A percentile compares a stretch with the other conserved stretches of the same genome.
Conservation (phyloP, 2,888 invertebrate species). For the Malthinus flaveolus region DNA sequence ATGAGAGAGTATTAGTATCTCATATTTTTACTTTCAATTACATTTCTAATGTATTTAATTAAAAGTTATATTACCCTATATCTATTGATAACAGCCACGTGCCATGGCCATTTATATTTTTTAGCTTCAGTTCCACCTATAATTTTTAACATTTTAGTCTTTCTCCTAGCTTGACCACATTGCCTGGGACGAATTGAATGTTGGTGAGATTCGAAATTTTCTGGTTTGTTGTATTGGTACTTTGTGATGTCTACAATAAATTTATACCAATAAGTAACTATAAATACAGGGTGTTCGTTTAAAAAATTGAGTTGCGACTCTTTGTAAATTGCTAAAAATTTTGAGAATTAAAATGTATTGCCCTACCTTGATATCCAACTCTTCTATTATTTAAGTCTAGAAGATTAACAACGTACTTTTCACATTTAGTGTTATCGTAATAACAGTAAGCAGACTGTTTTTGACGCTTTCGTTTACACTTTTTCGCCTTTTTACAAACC, state of each 20-base stretch:
- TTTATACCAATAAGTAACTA: too few species aligned
- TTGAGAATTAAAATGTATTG: not conserved
- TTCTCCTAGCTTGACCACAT: slow-evolving; percentile 34
- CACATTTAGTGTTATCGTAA: slow-evolving; percentile 79
- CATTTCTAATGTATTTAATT: not conserved
- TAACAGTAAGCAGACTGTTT: slow-evolving; percentile 86
- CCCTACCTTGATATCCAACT: slow-evolving; percentile 14
- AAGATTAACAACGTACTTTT: slow-evolving; percentile 63
- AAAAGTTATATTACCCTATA: slow-evolving; percentile 64
- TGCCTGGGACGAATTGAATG: slow-evolving; percentile 6
- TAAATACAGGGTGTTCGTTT: too few species aligned
- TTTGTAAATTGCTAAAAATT: not conserved
- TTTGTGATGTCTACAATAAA: slow-evolving; percentile 13
- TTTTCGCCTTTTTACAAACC: slow-evolving; percentile 71
- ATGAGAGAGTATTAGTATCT: not conserved
- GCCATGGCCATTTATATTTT: slow-evolving; percentile 93
- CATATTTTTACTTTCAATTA: not conserved
- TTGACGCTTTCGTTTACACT: slow-evolving; percentile 78
- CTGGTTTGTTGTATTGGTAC: slow-evolving; percentile 20
- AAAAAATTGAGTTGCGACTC: too few species aligned
- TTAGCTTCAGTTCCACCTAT: slow-evolving; percentile 83
- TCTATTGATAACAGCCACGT: slow-evolving; percentile 86
- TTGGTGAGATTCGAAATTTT: slow-evolving; percentile 7
- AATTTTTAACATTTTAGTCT: slow-evolving; percentile 68
- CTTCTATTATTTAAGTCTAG: slow-evolving; percentile 47